These are phyloP conservation scores for Microctonus brassicae DNA, from an alignment of 2,888 invertebrate species.

Conservation along the genomic window DNA sequence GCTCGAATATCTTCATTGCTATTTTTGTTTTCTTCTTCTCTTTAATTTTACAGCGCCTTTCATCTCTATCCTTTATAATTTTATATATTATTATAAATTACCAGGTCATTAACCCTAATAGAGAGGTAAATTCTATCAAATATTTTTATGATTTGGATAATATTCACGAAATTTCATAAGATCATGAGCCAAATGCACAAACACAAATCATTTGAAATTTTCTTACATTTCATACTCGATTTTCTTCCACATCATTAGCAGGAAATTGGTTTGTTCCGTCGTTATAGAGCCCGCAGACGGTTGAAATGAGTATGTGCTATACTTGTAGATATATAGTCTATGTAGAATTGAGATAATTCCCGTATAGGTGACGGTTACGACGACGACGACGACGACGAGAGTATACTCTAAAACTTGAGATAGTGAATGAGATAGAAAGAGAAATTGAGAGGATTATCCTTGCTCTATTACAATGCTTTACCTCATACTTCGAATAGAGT, in stretches of 20 bases:
- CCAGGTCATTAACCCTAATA: constrained; percentile 34
- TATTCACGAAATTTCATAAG: background rate
- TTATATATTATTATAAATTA: background rate
- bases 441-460: constrained; percentile 3
- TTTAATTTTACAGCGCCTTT: background rate
- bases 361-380: constrained; percentile 22
- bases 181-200: constrained; percentile 17
- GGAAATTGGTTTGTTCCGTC: constrained; percentile 49
- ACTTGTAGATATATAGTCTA: background rate
- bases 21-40: background rate
- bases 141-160: background rate
- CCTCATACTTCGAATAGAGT: background rate
- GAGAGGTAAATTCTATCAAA: background rate
- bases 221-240: constrained; percentile 42
- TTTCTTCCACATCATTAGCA: constrained; percentile 48
- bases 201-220: constrained; percentile 46
- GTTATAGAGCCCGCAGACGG: constrained; percentile 21
- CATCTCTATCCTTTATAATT: background rate
- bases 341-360: background rate
- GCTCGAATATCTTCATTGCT: too few relatives aligned
- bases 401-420: constrained; percentile 1
- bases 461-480: constrained; percentile 1
- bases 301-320: constrained; percentile 9
- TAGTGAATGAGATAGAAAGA: background rate
- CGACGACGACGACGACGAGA: constrained; percentile 16